phyloP scores from a whole-genome alignment of 1,140 invertebrate genomes.

The Neodiprion pinetum region DNA sequence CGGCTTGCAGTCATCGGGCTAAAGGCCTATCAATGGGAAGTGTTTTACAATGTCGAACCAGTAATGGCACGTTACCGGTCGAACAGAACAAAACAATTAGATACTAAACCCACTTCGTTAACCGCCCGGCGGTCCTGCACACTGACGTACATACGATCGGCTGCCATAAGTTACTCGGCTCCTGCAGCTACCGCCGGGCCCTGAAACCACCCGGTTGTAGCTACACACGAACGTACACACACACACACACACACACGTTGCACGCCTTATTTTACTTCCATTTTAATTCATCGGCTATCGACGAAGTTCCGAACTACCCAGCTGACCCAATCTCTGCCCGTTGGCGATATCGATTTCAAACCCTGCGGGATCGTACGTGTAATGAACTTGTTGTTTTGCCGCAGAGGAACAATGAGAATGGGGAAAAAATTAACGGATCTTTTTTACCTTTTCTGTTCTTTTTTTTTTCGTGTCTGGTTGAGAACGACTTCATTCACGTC shows the following conservation, averaged over 20 bases:
- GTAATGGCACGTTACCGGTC: conserved; percentile 31
- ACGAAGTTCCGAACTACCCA: no score
- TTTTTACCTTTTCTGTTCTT: no score
- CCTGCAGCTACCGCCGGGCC: background rate
- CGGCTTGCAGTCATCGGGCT: conserved; percentile 2
- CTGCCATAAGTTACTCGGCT: conserved; percentile 32
- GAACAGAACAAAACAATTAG: conserved; percentile 41
- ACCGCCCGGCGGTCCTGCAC: conserved; percentile 9
- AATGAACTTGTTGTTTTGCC: no score
- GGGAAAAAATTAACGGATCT: no score
- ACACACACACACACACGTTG: background rate
- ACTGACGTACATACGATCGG: conserved; percentile 5
- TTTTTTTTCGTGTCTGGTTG: no score
- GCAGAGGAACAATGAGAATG: no score
- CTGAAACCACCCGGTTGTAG: background rate
- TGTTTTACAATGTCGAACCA: conserved; percentile 48
- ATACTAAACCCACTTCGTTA: conserved; percentile 36
- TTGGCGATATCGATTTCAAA: no score
- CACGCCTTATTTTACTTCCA: conserved; percentile 1
- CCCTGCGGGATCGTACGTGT: no score
- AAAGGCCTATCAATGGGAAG: conserved; percentile 41
- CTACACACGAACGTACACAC: background rate
- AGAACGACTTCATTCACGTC: no score
- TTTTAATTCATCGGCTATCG: no score
- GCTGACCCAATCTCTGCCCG: no score